These are phyloP conservation scores for Amblyornis subalaris DNA, from an alignment of 2,113 vertebrate genomes.

Conservation along the genomic window DNA sequence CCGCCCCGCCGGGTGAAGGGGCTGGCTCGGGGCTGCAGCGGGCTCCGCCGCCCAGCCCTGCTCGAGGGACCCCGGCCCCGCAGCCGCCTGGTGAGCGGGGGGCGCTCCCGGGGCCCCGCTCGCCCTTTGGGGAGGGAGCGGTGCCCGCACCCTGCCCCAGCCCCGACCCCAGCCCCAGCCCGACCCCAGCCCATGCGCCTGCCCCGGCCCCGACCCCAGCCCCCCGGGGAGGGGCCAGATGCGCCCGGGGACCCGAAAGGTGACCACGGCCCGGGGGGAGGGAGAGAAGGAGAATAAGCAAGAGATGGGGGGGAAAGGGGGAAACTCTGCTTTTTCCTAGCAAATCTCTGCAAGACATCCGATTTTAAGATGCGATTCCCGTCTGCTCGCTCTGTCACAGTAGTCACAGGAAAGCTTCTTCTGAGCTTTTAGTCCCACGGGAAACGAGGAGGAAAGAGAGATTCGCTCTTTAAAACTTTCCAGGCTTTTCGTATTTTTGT, in stretches of 20 bases:
- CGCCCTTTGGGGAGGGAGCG: neutral
- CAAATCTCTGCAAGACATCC: neutral
- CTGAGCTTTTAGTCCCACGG: neutral
- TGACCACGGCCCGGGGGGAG: neutral
- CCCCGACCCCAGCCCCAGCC: neutral
- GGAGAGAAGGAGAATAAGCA: neutral
- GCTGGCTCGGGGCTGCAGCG: neutral
- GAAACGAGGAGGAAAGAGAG: neutral
- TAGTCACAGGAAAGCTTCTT: neutral
- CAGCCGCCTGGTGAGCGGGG: neutral
- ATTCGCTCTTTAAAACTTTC: neutral
- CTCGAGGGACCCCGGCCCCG: neutral
- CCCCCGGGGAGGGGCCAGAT: neutral
- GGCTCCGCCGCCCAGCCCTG: neutral
- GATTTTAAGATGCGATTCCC: neutral
- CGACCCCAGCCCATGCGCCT: neutral
- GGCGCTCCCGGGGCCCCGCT: neutral
- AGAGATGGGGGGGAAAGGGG: neutral
- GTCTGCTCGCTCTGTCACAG: neutral
- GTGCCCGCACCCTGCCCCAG: neutral
- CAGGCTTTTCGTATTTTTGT: neutral
- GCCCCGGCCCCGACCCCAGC: neutral
- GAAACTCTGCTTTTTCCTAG: neutral
- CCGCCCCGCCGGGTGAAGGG: neutral
- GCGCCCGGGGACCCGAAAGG: neutral